Conservation (phyloP, 2,113 vertebrate species). For the Noturus placidus region DNA sequence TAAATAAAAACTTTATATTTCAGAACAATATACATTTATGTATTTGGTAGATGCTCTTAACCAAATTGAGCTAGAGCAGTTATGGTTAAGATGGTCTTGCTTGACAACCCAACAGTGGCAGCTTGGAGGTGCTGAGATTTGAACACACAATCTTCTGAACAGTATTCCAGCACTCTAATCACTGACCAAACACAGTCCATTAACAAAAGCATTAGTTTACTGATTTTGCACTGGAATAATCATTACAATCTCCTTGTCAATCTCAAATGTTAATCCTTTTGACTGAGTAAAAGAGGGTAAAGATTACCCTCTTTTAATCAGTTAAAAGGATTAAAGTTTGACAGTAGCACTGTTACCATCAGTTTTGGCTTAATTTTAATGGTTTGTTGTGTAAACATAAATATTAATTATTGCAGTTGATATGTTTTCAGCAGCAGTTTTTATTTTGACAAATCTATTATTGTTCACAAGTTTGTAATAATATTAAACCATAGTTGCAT, state of each 20-base stretch:
- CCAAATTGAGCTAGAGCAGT: neutral
- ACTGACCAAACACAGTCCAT: neutral
- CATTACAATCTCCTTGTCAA: too few relatives aligned
- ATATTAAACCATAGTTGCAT: neutral
- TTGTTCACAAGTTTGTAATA: neutral
- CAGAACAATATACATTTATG: too few relatives aligned
- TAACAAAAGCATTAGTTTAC: neutral
- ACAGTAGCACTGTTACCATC: too few relatives aligned
- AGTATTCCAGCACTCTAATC: neutral
- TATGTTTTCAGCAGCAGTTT: neutral
- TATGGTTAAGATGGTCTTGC: neutral
- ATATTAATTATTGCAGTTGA: neutral
- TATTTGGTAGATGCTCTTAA: too few relatives aligned
- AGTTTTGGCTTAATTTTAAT: too few relatives aligned
- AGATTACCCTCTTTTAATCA: neutral
- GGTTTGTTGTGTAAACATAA: too few relatives aligned
- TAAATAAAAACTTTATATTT: neutral
- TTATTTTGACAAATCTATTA: neutral
- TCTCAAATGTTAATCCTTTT: too few relatives aligned
- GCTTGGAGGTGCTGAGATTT: neutral
- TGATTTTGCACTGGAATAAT: too few relatives aligned
- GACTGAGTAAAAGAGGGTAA: too few relatives aligned
- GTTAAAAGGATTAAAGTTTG: too few relatives aligned
- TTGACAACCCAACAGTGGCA: neutral
- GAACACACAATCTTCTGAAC: neutral